Conservation (phyloP, 2,888 invertebrate species). For the Gerris lacustris region DNA sequence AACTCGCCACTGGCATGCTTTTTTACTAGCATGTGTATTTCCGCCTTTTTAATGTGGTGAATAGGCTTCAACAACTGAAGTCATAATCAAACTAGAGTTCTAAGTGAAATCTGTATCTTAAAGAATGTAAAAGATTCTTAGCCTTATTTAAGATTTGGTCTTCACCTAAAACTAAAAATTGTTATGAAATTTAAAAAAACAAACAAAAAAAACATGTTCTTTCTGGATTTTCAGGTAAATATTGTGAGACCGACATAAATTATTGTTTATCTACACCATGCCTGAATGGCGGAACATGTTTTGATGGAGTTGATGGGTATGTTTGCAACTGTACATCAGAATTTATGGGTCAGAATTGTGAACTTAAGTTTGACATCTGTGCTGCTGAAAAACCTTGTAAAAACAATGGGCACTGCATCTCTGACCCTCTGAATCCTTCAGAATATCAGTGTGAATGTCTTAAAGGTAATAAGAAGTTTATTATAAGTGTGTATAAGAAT, state of each 20-base stretch:
- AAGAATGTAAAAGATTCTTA: too few relatives aligned
- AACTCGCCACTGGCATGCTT: too few relatives aligned
- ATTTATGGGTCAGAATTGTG: conserved; percentile 47
- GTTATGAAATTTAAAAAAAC: background rate
- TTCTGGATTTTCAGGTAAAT: conserved; percentile 21
- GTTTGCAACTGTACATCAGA: conserved; percentile 46
- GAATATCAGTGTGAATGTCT: conserved; percentile 52
- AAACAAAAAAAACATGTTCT: background rate
- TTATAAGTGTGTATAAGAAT: too few relatives aligned
- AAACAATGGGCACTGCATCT: conserved; percentile 49
- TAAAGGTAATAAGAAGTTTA: conserved; percentile 36
- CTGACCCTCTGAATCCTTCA: conserved; percentile 35
- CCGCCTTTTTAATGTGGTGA: too few relatives aligned
- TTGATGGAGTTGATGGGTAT: conserved; percentile 42
- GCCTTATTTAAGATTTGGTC: too few relatives aligned
- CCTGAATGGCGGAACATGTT: conserved; percentile 50
- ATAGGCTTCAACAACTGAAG: too few relatives aligned
- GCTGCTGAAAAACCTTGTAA: conserved; percentile 44
- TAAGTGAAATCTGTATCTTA: too few relatives aligned
- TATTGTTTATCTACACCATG: conserved; percentile 64
- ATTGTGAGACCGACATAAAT: conserved; percentile 63
- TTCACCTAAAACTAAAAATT: background rate
- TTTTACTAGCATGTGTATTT: too few relatives aligned
- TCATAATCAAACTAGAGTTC: too few relatives aligned
- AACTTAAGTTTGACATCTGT: conserved; percentile 46